Conservation (phyloP, 2,797 vertebrate species). For the Pristis pectinata region DNA sequence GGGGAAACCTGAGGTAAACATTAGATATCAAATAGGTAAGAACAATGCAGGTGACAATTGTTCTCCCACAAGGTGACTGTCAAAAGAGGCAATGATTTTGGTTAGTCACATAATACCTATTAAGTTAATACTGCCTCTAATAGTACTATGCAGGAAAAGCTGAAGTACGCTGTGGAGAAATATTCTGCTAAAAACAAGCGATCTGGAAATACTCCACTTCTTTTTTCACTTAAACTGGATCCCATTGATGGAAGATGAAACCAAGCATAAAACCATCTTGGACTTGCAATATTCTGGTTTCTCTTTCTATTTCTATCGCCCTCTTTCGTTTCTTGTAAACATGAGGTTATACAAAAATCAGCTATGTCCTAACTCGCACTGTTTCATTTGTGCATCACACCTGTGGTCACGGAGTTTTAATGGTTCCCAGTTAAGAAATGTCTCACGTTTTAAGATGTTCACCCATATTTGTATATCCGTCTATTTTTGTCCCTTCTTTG, state of each 20-base stretch:
- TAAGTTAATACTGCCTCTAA: neutral
- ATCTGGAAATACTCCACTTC: neutral
- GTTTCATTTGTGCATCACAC: no score
- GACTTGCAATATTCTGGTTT: neutral
- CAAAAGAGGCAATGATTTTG: neutral
- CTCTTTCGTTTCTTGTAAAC: no score
- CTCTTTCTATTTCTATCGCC: neutral
- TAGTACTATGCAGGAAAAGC: neutral
- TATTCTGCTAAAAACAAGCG: neutral
- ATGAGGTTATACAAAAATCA: no score
- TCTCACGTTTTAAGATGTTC: no score
- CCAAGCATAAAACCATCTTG: neutral
- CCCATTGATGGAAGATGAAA: neutral
- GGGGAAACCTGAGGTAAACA: neutral
- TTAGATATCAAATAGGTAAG: neutral
- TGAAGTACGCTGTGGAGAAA: neutral
- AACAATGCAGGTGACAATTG: no score
- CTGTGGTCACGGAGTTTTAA: no score
- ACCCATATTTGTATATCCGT: no score
- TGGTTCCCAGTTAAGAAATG: no score
- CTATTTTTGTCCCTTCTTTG: no score
- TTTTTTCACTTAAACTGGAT: neutral
- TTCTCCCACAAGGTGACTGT: neutral
- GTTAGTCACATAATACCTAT: neutral
- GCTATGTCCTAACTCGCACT: no score